Evolutionary conservation across 2,888 invertebrate genomes (phyloP).

Genomic region (Aporophyla lueneburgensis): DNA sequence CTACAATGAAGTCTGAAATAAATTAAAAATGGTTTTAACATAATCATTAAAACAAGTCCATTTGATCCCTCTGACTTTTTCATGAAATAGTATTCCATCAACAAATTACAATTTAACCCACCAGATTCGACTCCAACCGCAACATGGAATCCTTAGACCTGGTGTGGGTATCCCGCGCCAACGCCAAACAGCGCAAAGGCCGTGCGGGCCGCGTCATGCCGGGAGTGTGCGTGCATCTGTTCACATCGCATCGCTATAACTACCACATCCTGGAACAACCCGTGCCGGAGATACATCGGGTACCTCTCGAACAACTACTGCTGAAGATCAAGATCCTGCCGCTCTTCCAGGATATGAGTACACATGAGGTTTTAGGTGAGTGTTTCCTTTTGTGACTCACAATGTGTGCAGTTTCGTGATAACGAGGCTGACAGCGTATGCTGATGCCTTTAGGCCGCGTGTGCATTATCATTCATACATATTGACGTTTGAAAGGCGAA

Average conservation of each 20-base stretch:
- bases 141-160: slow-evolving; percentile 97
- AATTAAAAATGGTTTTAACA: no score
- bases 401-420: no score
- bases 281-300: slow-evolving; percentile 97
- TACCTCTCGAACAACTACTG: slow-evolving; percentile 96
- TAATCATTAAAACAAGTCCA: no score
- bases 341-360: slow-evolving; percentile 84
- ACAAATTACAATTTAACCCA: slow-evolving; percentile 62
- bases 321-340: slow-evolving; percentile 94
- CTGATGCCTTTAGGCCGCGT: no score
- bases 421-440: no score
- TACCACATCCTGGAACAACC: slow-evolving; percentile 94
- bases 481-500: no score
- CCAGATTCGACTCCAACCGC: slow-evolving; percentile 94
- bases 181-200: slow-evolving; percentile 97
- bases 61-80: no score
- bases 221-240: slow-evolving; percentile 96
- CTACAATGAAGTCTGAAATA: no score
- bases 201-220: slow-evolving; percentile 97
- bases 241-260: slow-evolving; percentile 93
- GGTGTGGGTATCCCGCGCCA: slow-evolving; percentile 97
- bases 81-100: no score
- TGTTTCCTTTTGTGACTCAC: no score
- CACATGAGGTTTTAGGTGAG: slow-evolving; percentile 90
- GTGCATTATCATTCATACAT: no score